Evolutionary conservation across 2,113 vertebrate species (phyloP), one percentile per base, ranked within the genome.

Genomic region (Passer domesticus): DNA sequence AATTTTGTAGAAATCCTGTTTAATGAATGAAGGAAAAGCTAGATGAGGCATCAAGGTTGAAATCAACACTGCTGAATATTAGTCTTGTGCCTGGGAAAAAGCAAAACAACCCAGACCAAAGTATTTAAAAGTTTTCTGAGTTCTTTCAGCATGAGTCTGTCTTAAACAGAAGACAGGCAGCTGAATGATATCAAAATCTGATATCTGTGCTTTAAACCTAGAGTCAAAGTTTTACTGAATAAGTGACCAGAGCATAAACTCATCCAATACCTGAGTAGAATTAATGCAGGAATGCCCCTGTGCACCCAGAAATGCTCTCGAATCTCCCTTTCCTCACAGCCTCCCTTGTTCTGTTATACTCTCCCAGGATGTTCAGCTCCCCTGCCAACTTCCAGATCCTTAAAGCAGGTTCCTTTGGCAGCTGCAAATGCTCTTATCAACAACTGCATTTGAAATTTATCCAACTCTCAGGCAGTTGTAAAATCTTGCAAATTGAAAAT

Each of bases 361-460:
- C 88, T 75, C 37, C 83, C 68, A 35, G 37, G 58, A 22, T 49
- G 47, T 81, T 85, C 75, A 41, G 41, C 92, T 88, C 66, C 87
- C 92, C 90, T 96, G 96, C 96, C 97, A 97, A 59, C 73, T 92
- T 93, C 81, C 86, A 92, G 92, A 47, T 90, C 94, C 96, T 97
- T 97, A 92, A 96, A 97, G 96, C 88, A 95, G 83, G 95, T 97
- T 95, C 80, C 95, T 96, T 55, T 43, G 95, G 96, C 97, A 98
- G 92, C 95, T 97, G 95, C 13, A 49, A 92, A 96, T 95, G 94
- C 95, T 96, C 95, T 96, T 93, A 49, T 94, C 95, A 96, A 96
- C 94, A 97, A 93, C 96, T 90, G 94, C 91, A 95, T 97, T 98
- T 98, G 96, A 98, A 98, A 97, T 97, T 97, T 97, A 97, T 97